Conservation (phyloP, 2,113 vertebrate genomes). For the Holacanthus passer region DNA sequence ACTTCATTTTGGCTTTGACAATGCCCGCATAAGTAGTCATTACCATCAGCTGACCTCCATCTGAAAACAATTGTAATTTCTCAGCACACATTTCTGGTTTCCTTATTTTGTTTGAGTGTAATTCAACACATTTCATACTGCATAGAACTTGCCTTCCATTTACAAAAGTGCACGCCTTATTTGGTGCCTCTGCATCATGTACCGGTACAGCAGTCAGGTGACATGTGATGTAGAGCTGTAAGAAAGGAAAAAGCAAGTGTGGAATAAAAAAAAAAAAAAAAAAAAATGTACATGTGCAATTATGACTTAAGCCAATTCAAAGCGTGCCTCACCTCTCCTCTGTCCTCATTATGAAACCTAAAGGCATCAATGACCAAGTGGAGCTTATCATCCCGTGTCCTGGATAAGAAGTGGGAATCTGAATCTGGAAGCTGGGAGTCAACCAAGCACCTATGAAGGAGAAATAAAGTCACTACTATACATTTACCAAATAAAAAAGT, state of each 20-base stretch:
- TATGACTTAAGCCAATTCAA: not conserved
- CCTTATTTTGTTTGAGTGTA: not conserved
- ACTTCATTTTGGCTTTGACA: slow-evolving; percentile 64
- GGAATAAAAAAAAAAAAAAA: not conserved
- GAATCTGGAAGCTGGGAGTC: slow-evolving; percentile 75
- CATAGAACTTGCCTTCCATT: slow-evolving; percentile 63
- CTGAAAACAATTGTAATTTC: slow-evolving; percentile 24
- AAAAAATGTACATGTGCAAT: not conserved
- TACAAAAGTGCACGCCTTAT: slow-evolving; percentile 74
- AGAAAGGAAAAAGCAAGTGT: not conserved
- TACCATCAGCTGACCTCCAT: slow-evolving; percentile 78
- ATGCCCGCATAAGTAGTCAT: slow-evolving; percentile 72
- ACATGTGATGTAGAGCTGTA: slow-evolving; percentile 80
- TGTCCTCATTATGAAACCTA: slow-evolving; percentile 64
- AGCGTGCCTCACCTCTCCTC: slow-evolving; percentile 44
- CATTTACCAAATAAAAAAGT: too few species aligned
- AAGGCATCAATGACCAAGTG: slow-evolving; percentile 76
- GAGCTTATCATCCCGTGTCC: slow-evolving; percentile 68
- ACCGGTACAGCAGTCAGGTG: slow-evolving; percentile 67
- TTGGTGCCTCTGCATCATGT: slow-evolving; percentile 41
- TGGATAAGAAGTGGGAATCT: slow-evolving; percentile 63
- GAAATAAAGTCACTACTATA: not conserved
- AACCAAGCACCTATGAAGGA: slow-evolving; percentile 69
- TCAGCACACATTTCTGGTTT: not conserved
- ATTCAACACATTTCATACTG: not conserved